Evolutionary conservation across 2,888 invertebrate genomes (phyloP).

Genomic region (Acleris sparsana): DNA sequence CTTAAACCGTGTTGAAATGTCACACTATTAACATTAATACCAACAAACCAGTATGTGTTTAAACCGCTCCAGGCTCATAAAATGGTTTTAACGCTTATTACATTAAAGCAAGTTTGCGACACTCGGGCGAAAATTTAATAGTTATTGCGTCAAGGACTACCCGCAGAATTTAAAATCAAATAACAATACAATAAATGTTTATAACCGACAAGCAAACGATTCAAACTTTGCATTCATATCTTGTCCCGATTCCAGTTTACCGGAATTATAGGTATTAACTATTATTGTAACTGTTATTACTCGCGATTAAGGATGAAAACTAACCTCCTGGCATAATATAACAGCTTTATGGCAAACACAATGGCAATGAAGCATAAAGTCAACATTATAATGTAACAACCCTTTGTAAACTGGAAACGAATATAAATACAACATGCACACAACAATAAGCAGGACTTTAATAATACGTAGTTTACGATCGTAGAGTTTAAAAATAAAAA

Average conservation of each 20-base stretch:
- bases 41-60: neutral
- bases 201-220: constrained; percentile 54
- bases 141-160: constrained; percentile 18
- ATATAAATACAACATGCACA: constrained; percentile 4
- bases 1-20: neutral
- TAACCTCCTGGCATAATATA: constrained; percentile 53
- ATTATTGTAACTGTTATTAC: constrained; percentile 75
- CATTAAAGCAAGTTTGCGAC: constrained; percentile 2
- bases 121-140: constrained; percentile 17
- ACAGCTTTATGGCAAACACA: constrained; percentile 61
- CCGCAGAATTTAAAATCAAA: constrained; percentile 55
- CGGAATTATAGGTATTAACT: constrained; percentile 69
- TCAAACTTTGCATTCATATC: constrained; percentile 61
- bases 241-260: constrained; percentile 67
- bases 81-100: constrained; percentile 5
- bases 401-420: constrained; percentile 22
- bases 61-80: constrained; percentile 2
- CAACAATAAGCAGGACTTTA: constrained; percentile 3
- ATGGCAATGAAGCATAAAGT: constrained; percentile 57
- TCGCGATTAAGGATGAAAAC: constrained; percentile 61
- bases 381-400: constrained; percentile 56
- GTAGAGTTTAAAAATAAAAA: no score
- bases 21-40: neutral
- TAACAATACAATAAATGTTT: constrained; percentile 61
- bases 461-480: no score